Conservation (phyloP, 2,797 vertebrate genomes). For the Sylvia borin region DNA sequence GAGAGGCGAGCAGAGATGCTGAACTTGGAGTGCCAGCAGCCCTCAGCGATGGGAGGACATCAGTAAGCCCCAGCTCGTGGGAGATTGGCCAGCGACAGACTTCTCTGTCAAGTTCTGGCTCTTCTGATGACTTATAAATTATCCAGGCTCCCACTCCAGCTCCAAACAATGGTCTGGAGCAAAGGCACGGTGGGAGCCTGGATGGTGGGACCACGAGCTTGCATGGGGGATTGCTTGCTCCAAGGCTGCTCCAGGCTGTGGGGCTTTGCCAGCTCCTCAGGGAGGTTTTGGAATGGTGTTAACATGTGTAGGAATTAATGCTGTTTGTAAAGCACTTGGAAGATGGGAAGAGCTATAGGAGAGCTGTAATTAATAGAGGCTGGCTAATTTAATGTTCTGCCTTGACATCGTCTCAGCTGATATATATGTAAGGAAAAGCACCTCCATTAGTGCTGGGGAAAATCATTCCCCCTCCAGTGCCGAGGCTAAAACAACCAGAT, state of each 20-base stretch:
- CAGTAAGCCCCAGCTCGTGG: neutral
- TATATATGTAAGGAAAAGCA: conserved; percentile 47
- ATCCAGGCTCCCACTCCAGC: neutral
- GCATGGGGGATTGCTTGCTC: neutral
- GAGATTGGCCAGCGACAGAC: neutral
- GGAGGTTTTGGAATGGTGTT: conserved; percentile 36
- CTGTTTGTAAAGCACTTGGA: conserved; percentile 47
- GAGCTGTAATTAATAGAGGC: conserved; percentile 55
- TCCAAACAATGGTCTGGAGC: conserved; percentile 43
- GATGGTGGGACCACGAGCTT: neutral
- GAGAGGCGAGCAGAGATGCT: conserved; percentile 13
- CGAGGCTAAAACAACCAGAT: conserved; percentile 2
- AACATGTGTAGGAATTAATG: neutral
- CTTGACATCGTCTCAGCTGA: conserved; percentile 38
- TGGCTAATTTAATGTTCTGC: conserved; percentile 47
- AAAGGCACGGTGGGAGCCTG: neutral
- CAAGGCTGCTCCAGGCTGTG: neutral
- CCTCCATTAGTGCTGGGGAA: conserved; percentile 13
- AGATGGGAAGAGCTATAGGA: conserved; percentile 49
- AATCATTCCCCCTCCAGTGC: neutral
- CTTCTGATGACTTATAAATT: conserved; percentile 20
- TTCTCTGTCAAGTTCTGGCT: neutral
- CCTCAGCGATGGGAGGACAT: neutral
- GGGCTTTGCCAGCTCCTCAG: neutral
- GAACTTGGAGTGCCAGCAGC: neutral